These are phyloP conservation scores for Cyprinodon tularosa DNA, from an alignment of 2,113 vertebrate genomes.

Conservation along the genomic window DNA sequence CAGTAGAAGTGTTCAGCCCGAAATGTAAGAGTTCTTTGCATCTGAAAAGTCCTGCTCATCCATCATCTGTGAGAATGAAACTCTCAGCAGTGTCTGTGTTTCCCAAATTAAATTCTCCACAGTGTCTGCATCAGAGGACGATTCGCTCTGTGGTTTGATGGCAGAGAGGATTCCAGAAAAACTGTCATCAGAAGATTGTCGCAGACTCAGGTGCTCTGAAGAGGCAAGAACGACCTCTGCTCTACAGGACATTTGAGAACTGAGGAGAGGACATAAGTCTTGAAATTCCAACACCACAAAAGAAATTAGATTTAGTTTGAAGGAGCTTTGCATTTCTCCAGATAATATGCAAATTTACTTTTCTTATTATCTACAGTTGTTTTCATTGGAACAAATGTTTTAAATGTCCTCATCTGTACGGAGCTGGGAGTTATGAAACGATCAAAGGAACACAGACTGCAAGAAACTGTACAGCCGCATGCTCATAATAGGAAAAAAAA, in stretches of 20 bases:
- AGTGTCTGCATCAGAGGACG: slow-evolving; percentile 52
- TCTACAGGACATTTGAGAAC: slow-evolving; percentile 23
- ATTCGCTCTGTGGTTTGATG: slow-evolving; percentile 44
- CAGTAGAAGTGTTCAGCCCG: slow-evolving; percentile 37
- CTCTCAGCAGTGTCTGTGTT: slow-evolving; percentile 48
- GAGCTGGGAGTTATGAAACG: slow-evolving; percentile 43
- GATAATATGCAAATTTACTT: slow-evolving; percentile 39
- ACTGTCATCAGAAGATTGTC: slow-evolving; percentile 57
- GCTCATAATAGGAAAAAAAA: slow-evolving; percentile 15
- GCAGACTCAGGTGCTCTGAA: slow-evolving; percentile 46
- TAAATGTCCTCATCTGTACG: slow-evolving; percentile 14
- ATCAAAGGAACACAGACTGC: slow-evolving; percentile 43
- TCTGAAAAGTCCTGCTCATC: slow-evolving; percentile 55
- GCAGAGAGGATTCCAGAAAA: slow-evolving; percentile 45
- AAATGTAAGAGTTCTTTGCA: slow-evolving; percentile 63
- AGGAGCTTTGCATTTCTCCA: slow-evolving; percentile 3
- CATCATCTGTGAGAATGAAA: slow-evolving; percentile 65
- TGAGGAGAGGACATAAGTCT: slow-evolving; percentile 30
- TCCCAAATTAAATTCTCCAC: slow-evolving; percentile 72
- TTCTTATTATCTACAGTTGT: slow-evolving; percentile 32
- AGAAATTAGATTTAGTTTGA: slow-evolving; percentile 17
- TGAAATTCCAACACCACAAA: not conserved
- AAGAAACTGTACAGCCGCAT: slow-evolving; percentile 18
- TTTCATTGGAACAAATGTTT: slow-evolving; percentile 26
- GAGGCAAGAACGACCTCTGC: slow-evolving; percentile 5